phyloP scores from a whole-genome alignment of 2,113 vertebrate species.

The Megaptera novaeangliae region DNA sequence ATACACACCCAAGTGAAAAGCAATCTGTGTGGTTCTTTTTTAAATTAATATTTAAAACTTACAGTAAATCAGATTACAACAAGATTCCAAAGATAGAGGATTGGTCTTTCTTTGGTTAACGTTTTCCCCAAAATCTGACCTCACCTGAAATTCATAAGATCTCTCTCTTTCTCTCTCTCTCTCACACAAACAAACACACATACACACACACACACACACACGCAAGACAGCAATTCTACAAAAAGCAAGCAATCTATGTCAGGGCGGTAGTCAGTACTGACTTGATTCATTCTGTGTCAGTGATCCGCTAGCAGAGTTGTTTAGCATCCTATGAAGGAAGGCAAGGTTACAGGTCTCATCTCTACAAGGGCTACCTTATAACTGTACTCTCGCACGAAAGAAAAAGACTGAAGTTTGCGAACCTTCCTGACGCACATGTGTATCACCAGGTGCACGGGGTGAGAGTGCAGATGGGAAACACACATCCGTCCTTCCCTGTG shows the following conservation, averaged over 20 bases:
- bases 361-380: background rate
- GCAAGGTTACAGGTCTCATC: background rate
- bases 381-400: background rate
- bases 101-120: background rate
- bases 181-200: background rate
- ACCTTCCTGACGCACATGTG: no score
- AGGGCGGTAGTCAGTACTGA: background rate
- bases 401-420: background rate
- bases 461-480: background rate
- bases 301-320: background rate
- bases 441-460: accelerated
- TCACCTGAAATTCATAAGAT: background rate
- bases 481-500: accelerated
- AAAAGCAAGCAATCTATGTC: background rate
- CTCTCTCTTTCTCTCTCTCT: background rate
- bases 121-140: background rate
- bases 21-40: no score
- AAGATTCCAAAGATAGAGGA: background rate
- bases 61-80: background rate
- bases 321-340: background rate
- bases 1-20: background rate
- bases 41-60: background rate
- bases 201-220: background rate
- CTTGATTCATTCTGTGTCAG: background rate
- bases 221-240: background rate